Evolutionary conservation across 1,140 invertebrate genomes (phyloP).

Genomic region (Magallana ariakensis): DNA sequence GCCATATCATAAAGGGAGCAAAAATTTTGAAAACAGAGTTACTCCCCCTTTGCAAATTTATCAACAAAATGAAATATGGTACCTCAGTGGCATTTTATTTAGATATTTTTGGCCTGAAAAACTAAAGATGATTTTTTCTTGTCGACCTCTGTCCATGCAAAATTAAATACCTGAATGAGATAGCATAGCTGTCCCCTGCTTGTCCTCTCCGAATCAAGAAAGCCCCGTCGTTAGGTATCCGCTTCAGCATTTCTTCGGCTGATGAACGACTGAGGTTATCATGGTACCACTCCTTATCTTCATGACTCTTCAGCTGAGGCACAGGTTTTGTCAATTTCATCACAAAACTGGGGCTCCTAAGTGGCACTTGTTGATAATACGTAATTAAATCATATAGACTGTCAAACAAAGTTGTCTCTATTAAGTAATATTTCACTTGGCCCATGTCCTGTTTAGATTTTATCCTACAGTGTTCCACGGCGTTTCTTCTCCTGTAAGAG

Average conservation of each 20-base stretch:
- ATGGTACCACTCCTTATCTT: constrained; percentile 97
- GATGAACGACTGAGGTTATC: constrained; percentile 87
- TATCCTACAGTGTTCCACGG: constrained; percentile 96
- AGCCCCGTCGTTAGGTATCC: constrained; percentile 91
- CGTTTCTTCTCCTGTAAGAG: constrained; percentile 86
- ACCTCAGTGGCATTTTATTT: too few relatives aligned
- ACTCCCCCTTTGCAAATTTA: too few relatives aligned
- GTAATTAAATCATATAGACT: constrained; percentile 95
- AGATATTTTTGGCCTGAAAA: too few relatives aligned
- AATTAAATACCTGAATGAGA: constrained; percentile 90
- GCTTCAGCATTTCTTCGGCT: constrained; percentile 92
- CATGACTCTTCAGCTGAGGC: constrained; percentile 95
- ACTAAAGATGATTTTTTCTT: too few relatives aligned
- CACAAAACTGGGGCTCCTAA: constrained; percentile 92
- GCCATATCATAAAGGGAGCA: too few relatives aligned
- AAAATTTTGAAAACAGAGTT: too few relatives aligned
- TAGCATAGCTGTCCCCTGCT: constrained; percentile 93
- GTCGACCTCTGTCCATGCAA: too few relatives aligned
- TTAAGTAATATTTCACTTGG: constrained; percentile 93
- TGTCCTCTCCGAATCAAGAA: constrained; percentile 91
- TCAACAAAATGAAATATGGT: too few relatives aligned
- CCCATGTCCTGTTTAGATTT: constrained; percentile 92
- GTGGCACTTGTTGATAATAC: constrained; percentile 91
- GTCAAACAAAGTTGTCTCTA: constrained; percentile 93
- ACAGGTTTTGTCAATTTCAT: constrained; percentile 94